Conservation (phyloP, 2,797 vertebrate genomes). For the Onychomys leucogaster region DNA sequence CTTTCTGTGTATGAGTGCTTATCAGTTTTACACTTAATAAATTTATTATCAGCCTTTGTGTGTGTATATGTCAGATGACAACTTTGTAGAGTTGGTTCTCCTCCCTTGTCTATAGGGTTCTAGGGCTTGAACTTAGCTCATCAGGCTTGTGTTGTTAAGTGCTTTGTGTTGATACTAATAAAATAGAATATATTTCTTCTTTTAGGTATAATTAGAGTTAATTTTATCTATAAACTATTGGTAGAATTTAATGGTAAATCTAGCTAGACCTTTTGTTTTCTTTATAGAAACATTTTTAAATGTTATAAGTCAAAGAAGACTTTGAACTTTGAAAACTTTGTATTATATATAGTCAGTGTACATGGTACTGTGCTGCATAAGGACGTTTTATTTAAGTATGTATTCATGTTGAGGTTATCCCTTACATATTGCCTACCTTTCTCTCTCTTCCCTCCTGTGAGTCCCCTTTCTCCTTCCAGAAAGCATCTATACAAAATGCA, state of each 20-base stretch:
- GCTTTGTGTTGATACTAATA: not conserved
- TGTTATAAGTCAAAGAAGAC: not conserved
- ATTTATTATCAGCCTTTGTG: not conserved
- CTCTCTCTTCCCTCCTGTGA: not conserved
- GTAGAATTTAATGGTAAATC: not conserved
- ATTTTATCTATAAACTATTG: not conserved
- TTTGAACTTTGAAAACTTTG: not conserved
- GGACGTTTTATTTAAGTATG: not conserved
- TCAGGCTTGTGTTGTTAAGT: not conserved
- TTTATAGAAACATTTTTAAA: not conserved
- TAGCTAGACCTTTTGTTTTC: not conserved
- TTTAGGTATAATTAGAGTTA: not conserved
- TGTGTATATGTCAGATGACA: not conserved
- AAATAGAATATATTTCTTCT: not conserved
- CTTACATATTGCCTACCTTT: not conserved
- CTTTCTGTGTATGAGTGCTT: not conserved
- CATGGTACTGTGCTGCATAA: not conserved
- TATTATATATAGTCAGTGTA: not conserved
- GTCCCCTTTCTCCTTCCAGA: too few species aligned
- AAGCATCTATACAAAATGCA: not conserved
- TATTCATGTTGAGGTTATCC: not conserved
- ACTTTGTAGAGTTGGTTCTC: not conserved
- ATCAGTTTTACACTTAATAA: not conserved
- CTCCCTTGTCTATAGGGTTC: not conserved
- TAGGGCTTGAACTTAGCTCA: not conserved